Conservation (phyloP, 2,888 invertebrate genomes). For the Drosophila borborema region DNA sequence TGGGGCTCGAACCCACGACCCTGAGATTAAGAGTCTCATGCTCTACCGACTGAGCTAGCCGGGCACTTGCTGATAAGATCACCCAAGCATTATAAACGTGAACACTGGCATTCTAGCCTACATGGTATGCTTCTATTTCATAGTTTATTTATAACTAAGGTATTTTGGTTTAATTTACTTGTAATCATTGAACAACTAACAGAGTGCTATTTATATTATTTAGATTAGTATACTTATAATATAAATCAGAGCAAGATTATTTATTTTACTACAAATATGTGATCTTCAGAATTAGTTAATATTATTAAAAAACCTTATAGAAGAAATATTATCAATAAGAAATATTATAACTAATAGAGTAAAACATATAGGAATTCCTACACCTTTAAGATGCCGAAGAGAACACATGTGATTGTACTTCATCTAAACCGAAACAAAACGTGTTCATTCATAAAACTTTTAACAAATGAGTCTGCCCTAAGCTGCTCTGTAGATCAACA, state of each 20-base stretch:
- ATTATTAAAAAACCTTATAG: neutral
- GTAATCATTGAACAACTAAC: neutral
- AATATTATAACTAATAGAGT: neutral
- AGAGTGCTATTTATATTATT: neutral
- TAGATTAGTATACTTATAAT: neutral
- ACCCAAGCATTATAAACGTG: conserved; percentile 1
- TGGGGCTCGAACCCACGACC: conserved; percentile 86
- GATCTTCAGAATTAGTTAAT: neutral
- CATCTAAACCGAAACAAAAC: neutral
- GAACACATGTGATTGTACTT: neutral
- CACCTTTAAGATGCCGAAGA: neutral
- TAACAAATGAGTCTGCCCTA: conserved; percentile 38
- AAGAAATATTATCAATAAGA: neutral
- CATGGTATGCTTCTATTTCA: neutral
- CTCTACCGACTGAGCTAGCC: conserved; percentile 86
- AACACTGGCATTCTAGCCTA: neutral
- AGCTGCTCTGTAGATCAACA: conserved; percentile 26
- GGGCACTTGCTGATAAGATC: conserved; percentile 60
- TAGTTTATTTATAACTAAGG: neutral
- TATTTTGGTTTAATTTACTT: neutral
- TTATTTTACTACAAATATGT: neutral
- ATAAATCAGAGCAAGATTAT: neutral
- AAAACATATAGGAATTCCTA: too few species aligned
- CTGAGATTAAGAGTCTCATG: conserved; percentile 85
- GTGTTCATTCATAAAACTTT: conserved; percentile 49